phyloP scores from a whole-genome alignment of 37 sponge, comb jelly and placozoan genomes.

The Tethya wilhelma region DNA sequence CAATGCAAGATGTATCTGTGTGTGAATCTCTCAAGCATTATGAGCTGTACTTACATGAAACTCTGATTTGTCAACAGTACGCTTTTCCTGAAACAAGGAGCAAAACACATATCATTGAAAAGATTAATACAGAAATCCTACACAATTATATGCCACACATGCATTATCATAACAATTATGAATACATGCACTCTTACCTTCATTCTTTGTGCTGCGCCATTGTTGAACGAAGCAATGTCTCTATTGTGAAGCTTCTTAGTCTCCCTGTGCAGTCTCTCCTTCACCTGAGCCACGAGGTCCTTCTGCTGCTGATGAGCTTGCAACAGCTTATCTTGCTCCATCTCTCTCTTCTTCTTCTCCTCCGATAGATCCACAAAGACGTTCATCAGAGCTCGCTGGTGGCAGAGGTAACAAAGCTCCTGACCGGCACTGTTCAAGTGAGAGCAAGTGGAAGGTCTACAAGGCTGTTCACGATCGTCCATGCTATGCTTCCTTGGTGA shows the following conservation, averaged over 20 bases:
- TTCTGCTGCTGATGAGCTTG: conserved; percentile 70
- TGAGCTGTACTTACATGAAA: conserved; percentile 37
- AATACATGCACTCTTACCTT: conserved; percentile 3
- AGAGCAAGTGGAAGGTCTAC: no score
- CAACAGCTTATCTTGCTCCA: conserved; percentile 50
- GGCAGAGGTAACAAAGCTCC: conserved; percentile 90
- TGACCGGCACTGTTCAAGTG: conserved; percentile 62
- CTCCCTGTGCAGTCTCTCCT: conserved; percentile 43
- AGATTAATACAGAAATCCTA: background rate
- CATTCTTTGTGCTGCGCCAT: background rate
- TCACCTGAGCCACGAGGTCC: conserved; percentile 46
- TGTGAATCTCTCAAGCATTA: background rate
- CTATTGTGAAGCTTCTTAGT: conserved; percentile 8
- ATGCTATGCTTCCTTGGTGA: no score
- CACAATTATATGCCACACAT: no score
- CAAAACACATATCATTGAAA: background rate
- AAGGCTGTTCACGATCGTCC: no score
- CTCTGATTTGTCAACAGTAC: background rate
- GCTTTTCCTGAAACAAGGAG: background rate
- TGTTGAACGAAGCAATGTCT: conserved; percentile 31
- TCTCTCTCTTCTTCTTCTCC: conserved; percentile 63
- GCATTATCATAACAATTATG: no score
- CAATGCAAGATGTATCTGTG: no score
- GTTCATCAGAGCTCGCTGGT: conserved; percentile 79
- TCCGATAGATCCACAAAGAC: conserved; percentile 67